A percentile compares a stretch with the other conserved stretches of the same genome.
These are phyloP conservation scores for Psylliodes chrysocephalus DNA, from an alignment of 2,888 invertebrate species.

Conservation along the genomic window DNA sequence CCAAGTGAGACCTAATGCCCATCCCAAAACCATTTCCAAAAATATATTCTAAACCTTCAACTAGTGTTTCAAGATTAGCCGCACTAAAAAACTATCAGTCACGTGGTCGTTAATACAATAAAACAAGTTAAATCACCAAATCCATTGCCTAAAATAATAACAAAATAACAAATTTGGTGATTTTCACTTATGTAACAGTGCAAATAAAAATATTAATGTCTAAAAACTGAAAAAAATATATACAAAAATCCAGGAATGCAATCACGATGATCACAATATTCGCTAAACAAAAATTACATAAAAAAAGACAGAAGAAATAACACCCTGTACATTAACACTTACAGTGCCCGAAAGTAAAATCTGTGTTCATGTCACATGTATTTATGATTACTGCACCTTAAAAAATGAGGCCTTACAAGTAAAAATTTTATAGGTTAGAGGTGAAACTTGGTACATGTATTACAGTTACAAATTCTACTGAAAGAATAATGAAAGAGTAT, in stretches of 20 bases:
- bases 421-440: slow-evolving; percentile 40
- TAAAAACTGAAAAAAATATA: slow-evolving; percentile 8
- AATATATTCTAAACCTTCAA: slow-evolving; percentile 27
- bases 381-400: slow-evolving; percentile 41
- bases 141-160: background rate
- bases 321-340: slow-evolving; percentile 53
- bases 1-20: background rate
- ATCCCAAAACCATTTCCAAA: slow-evolving; percentile 17
- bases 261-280: background rate
- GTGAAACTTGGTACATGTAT: slow-evolving; percentile 51
- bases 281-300: background rate
- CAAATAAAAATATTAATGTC: slow-evolving; percentile 7
- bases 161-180: background rate
- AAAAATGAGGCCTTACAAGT: slow-evolving; percentile 49
- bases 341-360: slow-evolving; percentile 47
- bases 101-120: slow-evolving; percentile 39
- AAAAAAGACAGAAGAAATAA: slow-evolving; percentile 22
- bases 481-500: slow-evolving; percentile 1
- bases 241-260: slow-evolving; percentile 24
- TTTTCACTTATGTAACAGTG: slow-evolving; percentile 6
- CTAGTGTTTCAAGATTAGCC: background rate
- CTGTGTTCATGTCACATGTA: slow-evolving; percentile 26
- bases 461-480: slow-evolving; percentile 36
- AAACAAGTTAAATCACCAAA: slow-evolving; percentile 13
- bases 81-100: slow-evolving; percentile 39